phyloP scores from a whole-genome alignment of 2,113 vertebrate genomes.

The Lontra canadensis region DNA sequence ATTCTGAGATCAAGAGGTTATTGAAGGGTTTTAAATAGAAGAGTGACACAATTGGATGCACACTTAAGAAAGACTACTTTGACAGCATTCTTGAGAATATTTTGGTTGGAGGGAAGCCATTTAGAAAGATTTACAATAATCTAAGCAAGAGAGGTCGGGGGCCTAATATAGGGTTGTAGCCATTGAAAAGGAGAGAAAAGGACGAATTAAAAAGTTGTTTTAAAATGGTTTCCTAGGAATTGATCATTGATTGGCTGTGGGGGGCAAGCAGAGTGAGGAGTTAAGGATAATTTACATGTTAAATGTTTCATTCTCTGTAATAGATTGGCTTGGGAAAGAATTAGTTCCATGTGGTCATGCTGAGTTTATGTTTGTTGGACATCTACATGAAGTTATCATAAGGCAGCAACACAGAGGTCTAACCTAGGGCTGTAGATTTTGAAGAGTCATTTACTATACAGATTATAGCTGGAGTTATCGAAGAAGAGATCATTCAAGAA shows the following conservation, averaged over 20 bases:
- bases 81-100: neutral
- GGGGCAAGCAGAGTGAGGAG: neutral
- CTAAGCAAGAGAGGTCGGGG: neutral
- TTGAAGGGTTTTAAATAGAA: neutral
- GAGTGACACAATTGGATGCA: neutral
- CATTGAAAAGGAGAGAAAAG: neutral
- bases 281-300: neutral
- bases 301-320: neutral
- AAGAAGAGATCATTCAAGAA: neutral
- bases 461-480: neutral
- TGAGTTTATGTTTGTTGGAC: neutral
- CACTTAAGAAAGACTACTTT: slow-evolving; percentile 10
- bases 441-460: neutral
- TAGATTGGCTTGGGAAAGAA: neutral
- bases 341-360: neutral
- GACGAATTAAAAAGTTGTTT: neutral
- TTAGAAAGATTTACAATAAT: neutral
- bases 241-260: neutral
- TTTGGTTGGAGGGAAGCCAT: neutral
- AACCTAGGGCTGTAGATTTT: neutral
- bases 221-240: neutral
- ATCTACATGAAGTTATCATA: neutral
- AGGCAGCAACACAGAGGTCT: neutral
- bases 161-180: neutral
- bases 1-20: neutral